These are phyloP conservation scores for Lycaena phlaeas DNA, from an alignment of 2,888 invertebrate species.

Conservation along the genomic window DNA sequence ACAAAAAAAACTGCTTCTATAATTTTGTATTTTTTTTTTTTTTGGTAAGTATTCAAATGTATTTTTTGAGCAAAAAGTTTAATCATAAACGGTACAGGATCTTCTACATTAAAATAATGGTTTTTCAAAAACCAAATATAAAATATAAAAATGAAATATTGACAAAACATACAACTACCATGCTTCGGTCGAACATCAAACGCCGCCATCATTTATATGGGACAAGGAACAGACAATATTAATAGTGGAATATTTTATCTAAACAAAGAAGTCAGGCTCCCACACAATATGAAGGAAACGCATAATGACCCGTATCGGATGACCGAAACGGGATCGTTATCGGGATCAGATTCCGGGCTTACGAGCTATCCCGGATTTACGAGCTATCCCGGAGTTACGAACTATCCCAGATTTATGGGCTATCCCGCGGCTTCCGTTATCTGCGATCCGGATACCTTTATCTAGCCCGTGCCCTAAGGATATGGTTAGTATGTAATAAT, in stretches of 20 bases:
- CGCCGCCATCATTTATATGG: background rate
- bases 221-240: background rate
- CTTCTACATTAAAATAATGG: too few species aligned
- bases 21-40: too few species aligned
- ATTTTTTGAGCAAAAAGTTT: too few species aligned
- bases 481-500: conserved; percentile 4
- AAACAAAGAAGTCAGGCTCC: background rate
- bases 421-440: conserved; percentile 40
- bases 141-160: too few species aligned
- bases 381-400: conserved; percentile 33
- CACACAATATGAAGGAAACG: conserved; percentile 26
- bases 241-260: background rate
- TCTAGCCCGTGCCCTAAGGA: conserved; percentile 11
- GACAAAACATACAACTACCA: too few species aligned
- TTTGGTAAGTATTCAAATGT: too few species aligned
- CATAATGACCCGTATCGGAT: conserved; percentile 42
- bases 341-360: conserved; percentile 35
- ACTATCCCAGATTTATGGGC: conserved; percentile 35
- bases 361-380: conserved; percentile 35
- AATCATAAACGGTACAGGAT: too few species aligned
- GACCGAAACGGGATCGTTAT: conserved; percentile 40
- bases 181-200: too few species aligned
- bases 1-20: too few species aligned
- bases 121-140: too few species aligned
- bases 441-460: conserved; percentile 23